Evolutionary conservation across 2,113 vertebrate species (phyloP).

Genomic region (Egretta garzetta): DNA sequence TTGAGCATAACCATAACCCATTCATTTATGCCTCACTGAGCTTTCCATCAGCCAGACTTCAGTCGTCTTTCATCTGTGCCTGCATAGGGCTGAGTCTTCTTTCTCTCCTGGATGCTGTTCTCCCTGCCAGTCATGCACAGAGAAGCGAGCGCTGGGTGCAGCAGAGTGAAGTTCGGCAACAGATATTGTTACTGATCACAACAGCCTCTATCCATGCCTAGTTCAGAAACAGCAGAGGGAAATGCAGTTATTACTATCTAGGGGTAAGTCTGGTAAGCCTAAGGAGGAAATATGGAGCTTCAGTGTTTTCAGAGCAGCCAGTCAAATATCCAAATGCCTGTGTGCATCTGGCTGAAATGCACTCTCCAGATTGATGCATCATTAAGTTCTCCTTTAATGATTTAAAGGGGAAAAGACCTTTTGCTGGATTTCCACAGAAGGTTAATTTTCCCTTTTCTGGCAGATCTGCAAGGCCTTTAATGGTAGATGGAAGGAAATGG

Average conservation of each 20-base stretch:
- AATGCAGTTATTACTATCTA: not conserved
- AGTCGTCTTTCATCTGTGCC: not conserved
- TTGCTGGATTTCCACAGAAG: conserved; percentile 51
- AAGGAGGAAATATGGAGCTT: not conserved
- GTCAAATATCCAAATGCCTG: not conserved
- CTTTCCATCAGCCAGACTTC: not conserved
- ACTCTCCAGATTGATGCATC: not conserved
- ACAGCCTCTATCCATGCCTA: not conserved
- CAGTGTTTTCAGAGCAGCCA: not conserved
- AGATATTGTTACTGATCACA: not conserved
- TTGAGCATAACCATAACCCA: not conserved
- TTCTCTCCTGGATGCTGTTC: not conserved
- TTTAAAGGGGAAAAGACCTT: conserved; percentile 51
- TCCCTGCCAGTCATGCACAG: not conserved
- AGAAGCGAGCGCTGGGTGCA: not conserved
- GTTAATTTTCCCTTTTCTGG: conserved; percentile 62
- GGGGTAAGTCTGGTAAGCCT: not conserved
- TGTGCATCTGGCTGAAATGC: conserved; percentile 10
- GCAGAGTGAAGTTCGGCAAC: not conserved
- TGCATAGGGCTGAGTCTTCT: not conserved
- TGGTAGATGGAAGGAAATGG: conserved; percentile 40
- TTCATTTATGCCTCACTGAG: not conserved
- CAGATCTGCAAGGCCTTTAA: conserved; percentile 42
- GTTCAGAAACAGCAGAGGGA: not conserved
- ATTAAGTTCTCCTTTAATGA: conserved; percentile 40